phyloP scores from a whole-genome alignment of 2,888 invertebrate genomes.

The Gymnoscelis rufifasciata region DNA sequence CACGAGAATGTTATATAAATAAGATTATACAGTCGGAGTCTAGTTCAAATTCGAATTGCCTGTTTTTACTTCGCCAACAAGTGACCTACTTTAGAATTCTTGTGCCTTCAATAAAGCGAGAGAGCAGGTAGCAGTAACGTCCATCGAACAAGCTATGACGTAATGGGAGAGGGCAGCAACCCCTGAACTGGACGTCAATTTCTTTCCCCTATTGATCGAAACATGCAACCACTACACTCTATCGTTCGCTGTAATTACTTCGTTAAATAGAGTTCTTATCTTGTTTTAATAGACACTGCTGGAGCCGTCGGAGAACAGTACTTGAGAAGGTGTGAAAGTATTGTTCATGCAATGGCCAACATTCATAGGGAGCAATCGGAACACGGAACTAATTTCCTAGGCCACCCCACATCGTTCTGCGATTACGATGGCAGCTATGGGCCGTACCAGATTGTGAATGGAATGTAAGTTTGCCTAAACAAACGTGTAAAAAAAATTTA shows the following conservation, averaged over 20 bases:
- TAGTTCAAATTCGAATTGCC: constrained; percentile 3
- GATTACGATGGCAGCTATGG: constrained; percentile 84
- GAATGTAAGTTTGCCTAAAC: constrained; percentile 68
- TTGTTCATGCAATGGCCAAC: constrained; percentile 71
- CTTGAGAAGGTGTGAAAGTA: constrained; percentile 83
- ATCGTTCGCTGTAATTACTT: constrained; percentile 9
- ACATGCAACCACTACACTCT: constrained; percentile 10
- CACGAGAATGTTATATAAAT: too few species aligned
- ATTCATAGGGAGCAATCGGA: constrained; percentile 74
- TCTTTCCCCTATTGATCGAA: constrained; percentile 33
- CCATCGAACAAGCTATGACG: constrained; percentile 34
- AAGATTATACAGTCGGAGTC: too few species aligned
- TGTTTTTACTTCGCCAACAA: constrained; percentile 22
- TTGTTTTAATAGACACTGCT: constrained; percentile 55
- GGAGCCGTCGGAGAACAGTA: constrained; percentile 76
- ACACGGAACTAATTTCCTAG: constrained; percentile 80
- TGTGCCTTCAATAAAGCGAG: constrained; percentile 9
- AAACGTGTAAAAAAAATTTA: too few species aligned
- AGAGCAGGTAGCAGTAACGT: constrained; percentile 14
- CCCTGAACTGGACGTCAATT: constrained; percentile 32
- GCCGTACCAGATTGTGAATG: constrained; percentile 69
- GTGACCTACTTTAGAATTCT: constrained; percentile 33
- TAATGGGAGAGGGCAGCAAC: constrained; percentile 42
- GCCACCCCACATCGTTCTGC: constrained; percentile 75
- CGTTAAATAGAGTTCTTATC: constrained; percentile 10